phyloP scores from a whole-genome alignment of 1,140 invertebrate genomes.

The Orchesella cincta region DNA sequence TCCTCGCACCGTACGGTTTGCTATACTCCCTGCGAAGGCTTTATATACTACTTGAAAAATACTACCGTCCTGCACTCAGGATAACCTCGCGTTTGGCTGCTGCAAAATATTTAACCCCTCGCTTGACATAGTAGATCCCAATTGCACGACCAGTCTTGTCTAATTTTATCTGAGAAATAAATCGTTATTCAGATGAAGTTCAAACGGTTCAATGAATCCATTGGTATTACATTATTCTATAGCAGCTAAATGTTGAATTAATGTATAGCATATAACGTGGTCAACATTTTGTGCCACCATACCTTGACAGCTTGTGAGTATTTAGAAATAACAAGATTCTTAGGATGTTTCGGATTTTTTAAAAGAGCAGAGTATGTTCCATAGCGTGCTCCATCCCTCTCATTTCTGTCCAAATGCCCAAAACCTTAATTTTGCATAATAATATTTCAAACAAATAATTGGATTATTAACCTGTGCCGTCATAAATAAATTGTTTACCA shows the following conservation, averaged over 20 bases:
- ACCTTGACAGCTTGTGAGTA: constrained; percentile 47
- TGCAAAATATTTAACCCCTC: constrained; percentile 61
- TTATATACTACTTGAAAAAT: no score
- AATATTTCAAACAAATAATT: constrained; percentile 2
- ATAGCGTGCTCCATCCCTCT: constrained; percentile 40
- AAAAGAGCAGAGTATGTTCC: constrained; percentile 41
- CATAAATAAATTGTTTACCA: no score
- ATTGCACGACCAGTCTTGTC: constrained; percentile 53
- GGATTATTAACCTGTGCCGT: no score
- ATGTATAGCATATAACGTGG: no score
- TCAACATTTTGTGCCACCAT: not conserved
- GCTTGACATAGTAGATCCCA: constrained; percentile 66
- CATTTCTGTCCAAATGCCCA: constrained; percentile 30
- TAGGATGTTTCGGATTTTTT: constrained; percentile 12
- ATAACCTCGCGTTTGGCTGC: constrained; percentile 72
- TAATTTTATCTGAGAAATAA: constrained; percentile 40
- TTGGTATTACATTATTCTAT: not conserved
- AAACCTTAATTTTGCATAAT: constrained; percentile 31
- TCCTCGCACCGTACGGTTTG: no score
- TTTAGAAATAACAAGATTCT: constrained; percentile 44
- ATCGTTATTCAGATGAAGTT: not conserved
- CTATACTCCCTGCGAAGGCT: no score
- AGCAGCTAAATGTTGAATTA: not conserved
- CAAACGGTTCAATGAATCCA: not conserved
- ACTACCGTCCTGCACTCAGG: constrained; percentile 72